These are phyloP conservation scores for Varanus komodoensis DNA, from an alignment of 2,113 vertebrate genomes.

Conservation along the genomic window DNA sequence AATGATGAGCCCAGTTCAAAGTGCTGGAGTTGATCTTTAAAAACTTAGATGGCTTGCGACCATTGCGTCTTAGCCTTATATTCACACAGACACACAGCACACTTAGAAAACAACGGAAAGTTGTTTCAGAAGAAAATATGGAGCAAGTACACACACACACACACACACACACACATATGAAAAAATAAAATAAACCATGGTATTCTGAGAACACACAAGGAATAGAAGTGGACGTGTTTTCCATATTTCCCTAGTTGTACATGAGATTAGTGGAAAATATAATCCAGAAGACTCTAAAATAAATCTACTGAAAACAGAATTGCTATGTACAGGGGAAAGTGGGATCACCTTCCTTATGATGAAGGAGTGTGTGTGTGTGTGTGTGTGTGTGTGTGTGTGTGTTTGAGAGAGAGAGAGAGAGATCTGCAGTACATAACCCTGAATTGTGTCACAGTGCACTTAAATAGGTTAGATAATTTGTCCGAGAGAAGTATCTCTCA, in stretches of 20 bases:
- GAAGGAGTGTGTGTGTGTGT: neutral
- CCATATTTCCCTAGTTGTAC: neutral
- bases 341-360: neutral
- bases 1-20: no score
- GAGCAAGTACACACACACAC: no score
- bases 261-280: neutral
- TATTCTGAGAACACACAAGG: neutral
- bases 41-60: no score
- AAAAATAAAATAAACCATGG: neutral
- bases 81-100: no score
- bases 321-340: neutral
- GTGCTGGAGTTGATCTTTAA: no score
- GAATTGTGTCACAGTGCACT: neutral
- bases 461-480: neutral
- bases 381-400: neutral
- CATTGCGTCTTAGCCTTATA: no score
- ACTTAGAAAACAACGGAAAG: no score
- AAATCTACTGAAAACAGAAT: neutral
- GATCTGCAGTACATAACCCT: neutral
- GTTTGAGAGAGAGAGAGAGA: no score
- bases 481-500: neutral
- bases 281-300: neutral
- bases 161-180: no score
- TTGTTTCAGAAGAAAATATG: no score
- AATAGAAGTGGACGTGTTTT: neutral